Base-by-base conservation (phyloP, 92 coral and sea anemone species). In the Virgularia gustaviana region DNA sequence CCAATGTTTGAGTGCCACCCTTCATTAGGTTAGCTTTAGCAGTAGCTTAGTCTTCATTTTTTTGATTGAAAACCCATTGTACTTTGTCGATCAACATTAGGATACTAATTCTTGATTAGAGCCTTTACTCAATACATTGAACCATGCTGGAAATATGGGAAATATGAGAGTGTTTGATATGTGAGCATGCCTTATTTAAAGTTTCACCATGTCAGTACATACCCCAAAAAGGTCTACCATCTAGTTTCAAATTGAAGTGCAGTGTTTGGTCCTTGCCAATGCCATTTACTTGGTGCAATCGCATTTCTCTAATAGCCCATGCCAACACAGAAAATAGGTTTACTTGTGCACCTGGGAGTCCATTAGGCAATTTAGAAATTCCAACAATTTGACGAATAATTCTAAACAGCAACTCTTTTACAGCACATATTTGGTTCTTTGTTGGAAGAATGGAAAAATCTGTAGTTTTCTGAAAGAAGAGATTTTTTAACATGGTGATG, bases 171-270 rank as follows among this genome's bases (percentile, higher is more conserved):
- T n/a, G n/a, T 10, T 36, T 16, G 9, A 19, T n/a, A n/a, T n/a
- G n/a, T n/a, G n/a, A n/a, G n/a, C n/a, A n/a, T n/a, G n/a, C n/a
- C n/a, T n/a, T n/a, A n/a, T n/a, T n/a, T n/a, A n/a, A n/a, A n/a
- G n/a, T n/a, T n/a, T n/a, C n/a, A n/a, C n/a, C n/a, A n/a, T 42
- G 11, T 23, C 27, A 29, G 29, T 13, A 49, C 43, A 23, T 49
- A 70, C 76, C 76, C 54, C 59, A 70, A 61, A 70, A 70, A 1
- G 76, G 63, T 30, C 64, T 52, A 35, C 76, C 76, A 70, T 49
- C 76, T 37, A 70, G 19, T 55, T 44, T 70, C 76, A 70, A 36
- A 51, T 70, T 70, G 36, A 70, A 70, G 59, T 35, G 39, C 13
- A 44, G 42, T 36, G 34, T 33, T n/a, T 19, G 62, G 49, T 70